Percentiles rank a stretch among this genome's conserved stretches.
Conservation (phyloP, 1,140 invertebrate genomes). For the Trichonephila clavata region DNA sequence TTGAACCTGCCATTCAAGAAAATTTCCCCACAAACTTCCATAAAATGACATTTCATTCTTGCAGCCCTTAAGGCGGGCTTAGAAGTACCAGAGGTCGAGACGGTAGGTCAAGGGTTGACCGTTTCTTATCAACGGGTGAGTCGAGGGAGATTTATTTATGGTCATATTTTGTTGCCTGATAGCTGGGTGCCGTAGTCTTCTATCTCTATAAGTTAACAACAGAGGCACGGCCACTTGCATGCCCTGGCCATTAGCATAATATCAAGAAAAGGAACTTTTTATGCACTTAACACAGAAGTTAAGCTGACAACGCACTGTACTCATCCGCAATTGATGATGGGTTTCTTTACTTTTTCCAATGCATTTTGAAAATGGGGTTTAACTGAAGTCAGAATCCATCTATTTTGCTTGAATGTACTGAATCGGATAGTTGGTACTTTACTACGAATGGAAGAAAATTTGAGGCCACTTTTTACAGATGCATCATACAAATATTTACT, state of each 20-base stretch:
- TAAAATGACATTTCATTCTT: slow-evolving; percentile 32
- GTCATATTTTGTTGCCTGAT: slow-evolving; percentile 40
- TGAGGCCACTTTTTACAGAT: too few species aligned
- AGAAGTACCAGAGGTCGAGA: slow-evolving; percentile 18
- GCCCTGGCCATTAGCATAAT: slow-evolving; percentile 5
- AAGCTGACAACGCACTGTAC: not conserved
- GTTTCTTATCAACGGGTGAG: slow-evolving; percentile 58
- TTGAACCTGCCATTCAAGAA: not conserved
- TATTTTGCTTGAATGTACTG: too few species aligned
- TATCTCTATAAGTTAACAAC: not conserved
- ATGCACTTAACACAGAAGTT: slow-evolving; percentile 28
- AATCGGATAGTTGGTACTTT: too few species aligned
- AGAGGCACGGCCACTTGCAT: not conserved
- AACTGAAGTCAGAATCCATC: too few species aligned
- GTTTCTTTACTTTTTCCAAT: not conserved
- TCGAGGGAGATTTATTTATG: slow-evolving; percentile 46
- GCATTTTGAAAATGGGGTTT: too few species aligned
- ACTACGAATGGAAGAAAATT: too few species aligned
- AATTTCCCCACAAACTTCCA: not conserved
- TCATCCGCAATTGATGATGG: not conserved
- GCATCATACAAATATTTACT: too few species aligned
- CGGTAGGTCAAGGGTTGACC: slow-evolving; percentile 26
- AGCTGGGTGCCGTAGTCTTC: not conserved
- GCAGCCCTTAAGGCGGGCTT: not conserved
- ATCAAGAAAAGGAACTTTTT: slow-evolving; percentile 17